phyloP scores from a whole-genome alignment of 2,888 invertebrate genomes.

The Athalia cordata region DNA sequence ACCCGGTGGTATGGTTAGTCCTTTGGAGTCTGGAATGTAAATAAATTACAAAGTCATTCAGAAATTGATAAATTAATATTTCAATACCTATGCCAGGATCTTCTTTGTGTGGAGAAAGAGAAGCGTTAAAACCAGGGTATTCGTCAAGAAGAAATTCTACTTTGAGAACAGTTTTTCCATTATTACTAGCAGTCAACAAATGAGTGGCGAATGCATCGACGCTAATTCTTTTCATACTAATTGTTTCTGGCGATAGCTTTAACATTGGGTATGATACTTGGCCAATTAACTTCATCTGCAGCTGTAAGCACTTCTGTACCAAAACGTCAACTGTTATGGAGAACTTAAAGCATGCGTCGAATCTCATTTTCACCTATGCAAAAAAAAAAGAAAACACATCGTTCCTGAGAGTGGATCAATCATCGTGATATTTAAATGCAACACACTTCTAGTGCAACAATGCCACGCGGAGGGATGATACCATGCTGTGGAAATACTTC shows the following conservation, averaged over 20 bases:
- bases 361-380: constrained; percentile 52
- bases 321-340: constrained; percentile 49
- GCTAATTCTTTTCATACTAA: constrained; percentile 75
- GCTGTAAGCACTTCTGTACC: constrained; percentile 52
- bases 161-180: constrained; percentile 57
- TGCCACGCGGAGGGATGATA: constrained; percentile 56
- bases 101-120: constrained; percentile 49
- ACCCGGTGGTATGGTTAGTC: constrained; percentile 59
- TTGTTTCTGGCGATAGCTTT: constrained; percentile 73
- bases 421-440: neutral
- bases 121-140: constrained; percentile 68
- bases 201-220: constrained; percentile 64
- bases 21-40: constrained; percentile 16
- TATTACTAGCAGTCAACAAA: constrained; percentile 65
- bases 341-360: constrained; percentile 56
- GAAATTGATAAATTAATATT: constrained; percentile 6
- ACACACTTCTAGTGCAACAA: constrained; percentile 54
- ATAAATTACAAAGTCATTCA: neutral
- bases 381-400: neutral
- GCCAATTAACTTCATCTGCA: constrained; percentile 54
- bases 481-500: constrained; percentile 54
- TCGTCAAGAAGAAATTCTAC: constrained; percentile 66
- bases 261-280: constrained; percentile 72
- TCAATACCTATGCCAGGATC: constrained; percentile 50
- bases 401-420: too few species aligned